Conservation (phyloP, 2,113 vertebrate genomes). For the Poecilia latipinna region DNA sequence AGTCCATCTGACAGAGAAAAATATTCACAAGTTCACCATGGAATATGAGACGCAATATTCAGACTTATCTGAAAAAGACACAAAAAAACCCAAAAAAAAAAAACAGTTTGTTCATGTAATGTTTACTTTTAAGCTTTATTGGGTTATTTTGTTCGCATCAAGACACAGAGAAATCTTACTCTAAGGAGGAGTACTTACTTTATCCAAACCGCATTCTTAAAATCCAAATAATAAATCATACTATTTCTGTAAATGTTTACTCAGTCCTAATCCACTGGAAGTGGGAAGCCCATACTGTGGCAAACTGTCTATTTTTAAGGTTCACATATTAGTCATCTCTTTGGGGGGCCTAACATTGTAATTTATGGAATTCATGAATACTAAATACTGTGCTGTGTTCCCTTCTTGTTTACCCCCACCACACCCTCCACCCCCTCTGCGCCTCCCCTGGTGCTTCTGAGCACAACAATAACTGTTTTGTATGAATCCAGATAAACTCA, state of each 20-base stretch:
- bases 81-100: too few relatives aligned
- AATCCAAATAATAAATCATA: constrained; percentile 23
- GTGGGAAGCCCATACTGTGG: constrained; percentile 54
- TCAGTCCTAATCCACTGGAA: constrained; percentile 56
- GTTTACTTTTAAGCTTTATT: neutral
- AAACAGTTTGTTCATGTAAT: too few relatives aligned
- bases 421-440: neutral
- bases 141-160: neutral
- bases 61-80: neutral
- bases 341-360: constrained; percentile 67
- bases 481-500: constrained; percentile 57
- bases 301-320: constrained; percentile 76
- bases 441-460: constrained; percentile 2
- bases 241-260: constrained; percentile 29
- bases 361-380: constrained; percentile 79
- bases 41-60: neutral
- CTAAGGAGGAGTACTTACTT: neutral
- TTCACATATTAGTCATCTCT: constrained; percentile 77
- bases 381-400: constrained; percentile 56
- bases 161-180: neutral
- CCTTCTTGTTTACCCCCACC: constrained; percentile 55
- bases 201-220: neutral
- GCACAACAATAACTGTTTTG: constrained; percentile 30
- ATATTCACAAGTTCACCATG: neutral
- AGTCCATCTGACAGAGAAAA: neutral